phyloP scores from a whole-genome alignment of 2,113 vertebrate species.

The Tyrannus savana region DNA sequence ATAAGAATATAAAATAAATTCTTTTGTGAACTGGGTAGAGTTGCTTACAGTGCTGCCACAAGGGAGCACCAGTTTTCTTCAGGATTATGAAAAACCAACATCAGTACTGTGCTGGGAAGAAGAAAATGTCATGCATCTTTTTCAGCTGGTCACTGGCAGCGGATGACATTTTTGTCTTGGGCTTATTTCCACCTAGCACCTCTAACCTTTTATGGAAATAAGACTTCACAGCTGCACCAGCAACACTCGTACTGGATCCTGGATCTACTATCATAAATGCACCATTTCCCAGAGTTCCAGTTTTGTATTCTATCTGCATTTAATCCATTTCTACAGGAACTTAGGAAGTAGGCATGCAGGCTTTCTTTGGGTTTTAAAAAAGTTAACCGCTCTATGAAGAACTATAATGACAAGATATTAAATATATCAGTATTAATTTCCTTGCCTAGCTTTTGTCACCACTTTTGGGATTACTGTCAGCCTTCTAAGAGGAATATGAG shows the following conservation, averaged over 20 bases:
- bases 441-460: neutral
- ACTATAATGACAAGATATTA: neutral
- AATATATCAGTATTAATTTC: neutral
- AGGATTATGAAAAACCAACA: neutral
- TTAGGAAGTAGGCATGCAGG: neutral
- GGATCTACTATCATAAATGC: neutral
- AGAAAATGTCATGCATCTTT: neutral
- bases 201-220: neutral
- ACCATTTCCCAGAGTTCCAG: neutral
- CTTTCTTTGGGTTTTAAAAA: neutral
- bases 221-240: neutral
- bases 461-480: neutral
- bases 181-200: neutral
- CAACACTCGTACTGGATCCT: neutral
- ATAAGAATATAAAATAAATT: neutral
- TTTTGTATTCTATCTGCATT: neutral
- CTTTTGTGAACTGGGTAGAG: neutral
- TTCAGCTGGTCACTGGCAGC: neutral
- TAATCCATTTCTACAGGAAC: neutral
- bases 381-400: neutral
- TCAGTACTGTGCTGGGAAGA: neutral
- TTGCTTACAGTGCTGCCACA: neutral
- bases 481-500: neutral
- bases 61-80: neutral
- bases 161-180: neutral